These are phyloP conservation scores for Dendrolimus houi DNA, from an alignment of 2,888 invertebrate species.

Conservation along the genomic window DNA sequence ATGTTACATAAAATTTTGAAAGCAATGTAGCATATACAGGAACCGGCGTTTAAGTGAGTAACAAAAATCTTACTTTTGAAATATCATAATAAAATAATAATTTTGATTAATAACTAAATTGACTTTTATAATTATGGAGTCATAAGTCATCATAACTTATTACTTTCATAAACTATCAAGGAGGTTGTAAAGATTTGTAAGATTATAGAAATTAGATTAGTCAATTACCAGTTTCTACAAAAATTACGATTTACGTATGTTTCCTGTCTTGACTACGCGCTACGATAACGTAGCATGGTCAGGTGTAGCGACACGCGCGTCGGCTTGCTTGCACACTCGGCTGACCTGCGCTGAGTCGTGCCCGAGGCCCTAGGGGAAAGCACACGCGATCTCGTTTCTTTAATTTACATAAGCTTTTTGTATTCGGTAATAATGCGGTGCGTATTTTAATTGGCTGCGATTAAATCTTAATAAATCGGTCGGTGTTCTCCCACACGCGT, in stretches of 20 bases:
- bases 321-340: conserved; percentile 19
- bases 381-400: conserved; percentile 8
- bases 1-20: too few species aligned
- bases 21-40: too few species aligned
- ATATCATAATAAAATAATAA: too few species aligned
- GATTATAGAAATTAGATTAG: too few species aligned
- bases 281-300: conserved; percentile 31
- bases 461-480: conserved; percentile 72
- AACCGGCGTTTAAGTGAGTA: background rate
- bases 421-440: conserved; percentile 53
- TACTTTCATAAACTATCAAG: too few species aligned
- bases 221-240: too few species aligned
- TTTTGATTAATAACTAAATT: too few species aligned
- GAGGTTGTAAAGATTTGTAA: too few species aligned
- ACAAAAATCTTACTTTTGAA: too few species aligned
- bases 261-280: conserved; percentile 19
- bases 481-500: conserved; percentile 63
- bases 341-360: too few species aligned
- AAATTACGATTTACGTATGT: background rate
- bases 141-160: too few species aligned
- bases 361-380: conserved; percentile 12
- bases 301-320: conserved; percentile 5
- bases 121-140: too few species aligned
- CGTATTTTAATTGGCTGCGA: conserved; percentile 67
- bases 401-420: conserved; percentile 58